Evolutionary conservation across 2,113 vertebrate species (phyloP).

Genomic region (Equus przewalskii): DNA sequence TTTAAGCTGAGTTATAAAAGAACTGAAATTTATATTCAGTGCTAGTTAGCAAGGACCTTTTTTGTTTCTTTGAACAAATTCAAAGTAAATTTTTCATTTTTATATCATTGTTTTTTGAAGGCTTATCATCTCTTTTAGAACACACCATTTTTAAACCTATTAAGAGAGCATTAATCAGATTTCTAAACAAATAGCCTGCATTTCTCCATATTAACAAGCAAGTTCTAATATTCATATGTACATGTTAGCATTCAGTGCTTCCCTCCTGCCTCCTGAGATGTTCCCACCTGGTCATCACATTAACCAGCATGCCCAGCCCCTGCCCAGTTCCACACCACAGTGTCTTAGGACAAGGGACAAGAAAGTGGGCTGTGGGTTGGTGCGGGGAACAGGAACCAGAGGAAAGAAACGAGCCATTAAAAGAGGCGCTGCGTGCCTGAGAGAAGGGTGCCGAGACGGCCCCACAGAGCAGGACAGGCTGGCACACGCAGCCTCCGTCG

Average conservation of each 20-base stretch:
- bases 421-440: not conserved
- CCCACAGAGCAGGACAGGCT: not conserved
- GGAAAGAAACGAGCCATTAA: not conserved
- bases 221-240: not conserved
- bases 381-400: not conserved
- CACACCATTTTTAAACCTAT: constrained; percentile 35
- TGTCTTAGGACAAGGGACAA: not conserved
- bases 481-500: not conserved
- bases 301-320: not conserved
- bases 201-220: not conserved
- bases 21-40: constrained; percentile 26
- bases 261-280: not conserved
- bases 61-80: constrained; percentile 43
- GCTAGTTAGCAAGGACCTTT: not conserved
- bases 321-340: not conserved
- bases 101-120: constrained; percentile 35
- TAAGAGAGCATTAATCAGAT: not conserved
- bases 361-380: not conserved
- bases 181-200: not conserved
- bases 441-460: not conserved
- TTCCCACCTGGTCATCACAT: not conserved
- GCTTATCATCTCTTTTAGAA: not conserved
- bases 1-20: constrained; percentile 33
- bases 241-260: not conserved
- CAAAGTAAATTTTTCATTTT: constrained; percentile 25